Evolutionary conservation across 23 tunicate genomes (phyloP).

Genomic region (Trididemnum clinides): DNA sequence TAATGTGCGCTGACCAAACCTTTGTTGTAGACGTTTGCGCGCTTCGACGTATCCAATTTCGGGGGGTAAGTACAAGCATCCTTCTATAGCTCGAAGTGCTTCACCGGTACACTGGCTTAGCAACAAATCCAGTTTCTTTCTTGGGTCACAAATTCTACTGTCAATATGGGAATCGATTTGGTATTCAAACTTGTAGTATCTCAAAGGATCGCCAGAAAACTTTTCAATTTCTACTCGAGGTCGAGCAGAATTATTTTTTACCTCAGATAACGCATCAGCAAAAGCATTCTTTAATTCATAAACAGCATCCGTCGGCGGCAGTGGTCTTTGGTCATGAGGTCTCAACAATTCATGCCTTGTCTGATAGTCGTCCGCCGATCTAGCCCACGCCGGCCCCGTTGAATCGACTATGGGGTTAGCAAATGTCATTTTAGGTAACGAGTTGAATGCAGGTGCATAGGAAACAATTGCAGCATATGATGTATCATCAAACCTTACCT

Average conservation of each 20-base stretch:
- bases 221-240: background rate
- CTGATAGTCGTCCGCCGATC: too few relatives aligned
- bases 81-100: background rate
- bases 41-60: background rate
- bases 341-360: too few relatives aligned
- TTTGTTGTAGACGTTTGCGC: background rate
- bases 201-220: background rate
- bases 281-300: background rate
- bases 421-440: too few relatives aligned
- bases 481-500: too few relatives aligned
- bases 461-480: too few relatives aligned
- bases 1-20: background rate
- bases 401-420: too few relatives aligned
- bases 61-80: background rate
- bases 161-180: background rate
- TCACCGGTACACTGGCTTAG: background rate
- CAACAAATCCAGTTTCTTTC: background rate
- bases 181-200: background rate
- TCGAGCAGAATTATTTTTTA: background rate
- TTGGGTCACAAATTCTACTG: background rate
- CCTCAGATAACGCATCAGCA: background rate
- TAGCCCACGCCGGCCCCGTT: too few relatives aligned
- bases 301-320: too few relatives aligned
- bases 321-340: too few relatives aligned
- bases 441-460: too few relatives aligned